These are phyloP conservation scores for Caranx melampygus DNA, from an alignment of 2,113 vertebrate species.

Conservation along the genomic window DNA sequence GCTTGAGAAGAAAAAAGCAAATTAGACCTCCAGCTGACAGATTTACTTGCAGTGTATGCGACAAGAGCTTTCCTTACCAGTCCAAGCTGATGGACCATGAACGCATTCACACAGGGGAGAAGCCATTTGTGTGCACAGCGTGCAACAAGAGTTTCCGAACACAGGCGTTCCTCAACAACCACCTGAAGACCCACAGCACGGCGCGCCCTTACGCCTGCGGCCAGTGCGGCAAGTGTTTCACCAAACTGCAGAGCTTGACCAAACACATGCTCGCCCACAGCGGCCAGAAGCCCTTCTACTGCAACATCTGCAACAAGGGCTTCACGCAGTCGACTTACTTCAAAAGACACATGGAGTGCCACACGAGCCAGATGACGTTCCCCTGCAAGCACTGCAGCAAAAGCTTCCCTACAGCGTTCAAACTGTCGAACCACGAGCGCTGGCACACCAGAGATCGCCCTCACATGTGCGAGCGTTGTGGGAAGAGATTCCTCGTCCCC, in stretches of 20 bases:
- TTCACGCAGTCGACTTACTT: constrained; percentile 82
- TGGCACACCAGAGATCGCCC: constrained; percentile 81
- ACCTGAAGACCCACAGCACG: constrained; percentile 78
- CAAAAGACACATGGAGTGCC: constrained; percentile 82
- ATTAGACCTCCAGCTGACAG: constrained; percentile 62
- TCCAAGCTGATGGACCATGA: constrained; percentile 78
- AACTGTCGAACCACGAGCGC: constrained; percentile 78
- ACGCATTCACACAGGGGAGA: constrained; percentile 81
- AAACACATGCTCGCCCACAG: constrained; percentile 79
- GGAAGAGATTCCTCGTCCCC: constrained; percentile 78
- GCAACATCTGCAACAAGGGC: constrained; percentile 80
- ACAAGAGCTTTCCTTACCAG: constrained; percentile 78
- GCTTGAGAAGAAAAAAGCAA: constrained; percentile 68
- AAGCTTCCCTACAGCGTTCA: constrained; percentile 77
- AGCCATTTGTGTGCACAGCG: constrained; percentile 74
- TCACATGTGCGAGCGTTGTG: constrained; percentile 81
- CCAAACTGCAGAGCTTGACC: constrained; percentile 67
- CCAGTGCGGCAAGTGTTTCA: constrained; percentile 78
- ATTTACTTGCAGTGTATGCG: constrained; percentile 71
- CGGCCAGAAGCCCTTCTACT: constrained; percentile 80
- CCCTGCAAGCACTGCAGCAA: constrained; percentile 80
- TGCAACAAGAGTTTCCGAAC: constrained; percentile 79
- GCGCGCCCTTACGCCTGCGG: constrained; percentile 73
- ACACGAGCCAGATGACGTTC: constrained; percentile 80
- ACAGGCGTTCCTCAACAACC: constrained; percentile 79